Evolutionary conservation across 2,888 invertebrate genomes (phyloP), one percentile per base, ranked within the genome.

Genomic region (Nomada ruficornis): DNA sequence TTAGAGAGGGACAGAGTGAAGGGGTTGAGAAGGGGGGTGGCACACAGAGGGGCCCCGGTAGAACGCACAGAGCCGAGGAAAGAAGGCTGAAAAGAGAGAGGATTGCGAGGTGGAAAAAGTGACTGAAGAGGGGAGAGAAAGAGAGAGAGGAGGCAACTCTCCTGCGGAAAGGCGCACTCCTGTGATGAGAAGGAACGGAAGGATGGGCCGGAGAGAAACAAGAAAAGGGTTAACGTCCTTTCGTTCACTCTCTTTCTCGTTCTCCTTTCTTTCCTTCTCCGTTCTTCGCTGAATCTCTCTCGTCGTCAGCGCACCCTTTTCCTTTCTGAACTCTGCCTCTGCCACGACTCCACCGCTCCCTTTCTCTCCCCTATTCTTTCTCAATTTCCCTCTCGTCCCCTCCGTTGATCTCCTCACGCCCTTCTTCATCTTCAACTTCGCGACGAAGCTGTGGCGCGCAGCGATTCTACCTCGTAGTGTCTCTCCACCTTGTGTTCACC

Each of bases 141-240:
- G 60, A 74, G 59, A 76, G 60, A 62, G 67, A 60, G 50, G 67
- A 74, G 79, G 75, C 73, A 72, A 84, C 83, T 86, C 84, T 85
- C 77, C 85, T 79, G 85, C 73, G 86, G 80, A 85, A 86, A 87
- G 86, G 82, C 83, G 85, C 85, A 84, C 86, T 83, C 81, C 77
- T 85, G 86, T 88, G 84, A 80, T 82, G 84, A 83, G 85, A 84
- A 84, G 80, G 74, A 87, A 78, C 87, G 78, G 77, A 81, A 83
- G 81, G 85, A 85, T 81, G 77, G 85, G 77, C 77, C 70, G 77
- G 83, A 81, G 83, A 81, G 85, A 86, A 88, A 86, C 85, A 87
- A 88, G 90, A 89, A 91, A 90, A 91, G 89, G 91, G 91, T 91
- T 90, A 91, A 91, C 90, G 91, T 91, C 91, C 91, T 91, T 91